Evolutionary conservation across 2,888 invertebrate species (phyloP).

Genomic region (Artemia sinica): DNA sequence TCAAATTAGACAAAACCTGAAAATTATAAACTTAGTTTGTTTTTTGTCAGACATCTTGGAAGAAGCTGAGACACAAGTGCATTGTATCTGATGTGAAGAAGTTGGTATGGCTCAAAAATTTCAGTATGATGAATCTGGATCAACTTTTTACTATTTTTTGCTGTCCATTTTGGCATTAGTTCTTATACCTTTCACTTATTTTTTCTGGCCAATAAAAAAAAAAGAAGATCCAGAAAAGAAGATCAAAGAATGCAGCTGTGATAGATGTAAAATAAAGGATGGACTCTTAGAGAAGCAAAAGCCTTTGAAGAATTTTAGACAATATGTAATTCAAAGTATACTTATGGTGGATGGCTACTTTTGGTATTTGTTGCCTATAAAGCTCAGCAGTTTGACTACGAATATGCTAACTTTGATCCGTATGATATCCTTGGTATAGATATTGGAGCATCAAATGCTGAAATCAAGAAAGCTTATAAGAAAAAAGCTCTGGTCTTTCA

Average conservation of each 20-base stretch:
- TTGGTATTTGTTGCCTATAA: conserved; percentile 67
- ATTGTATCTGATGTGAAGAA: too few species aligned
- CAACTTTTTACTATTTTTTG: too few species aligned
- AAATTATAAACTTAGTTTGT: too few species aligned
- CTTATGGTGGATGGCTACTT: conserved; percentile 62
- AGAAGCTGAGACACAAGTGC: too few species aligned
- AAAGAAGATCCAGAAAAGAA: conserved; percentile 62
- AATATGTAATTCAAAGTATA: conserved; percentile 50
- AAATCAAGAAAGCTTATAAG: conserved; percentile 89
- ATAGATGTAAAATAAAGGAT: conserved; percentile 68
- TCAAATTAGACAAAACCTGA: too few species aligned
- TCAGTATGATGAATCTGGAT: too few species aligned
- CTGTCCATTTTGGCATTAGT: too few species aligned
- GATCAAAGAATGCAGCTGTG: conserved; percentile 69
- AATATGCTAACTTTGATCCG: conserved; percentile 97
- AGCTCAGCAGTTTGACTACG: conserved; percentile 90
- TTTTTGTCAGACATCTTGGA: too few species aligned
- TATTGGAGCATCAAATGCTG: conserved; percentile 60
- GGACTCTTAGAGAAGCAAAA: conserved; percentile 61
- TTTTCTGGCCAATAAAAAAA: too few species aligned
- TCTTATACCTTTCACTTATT: too few species aligned
- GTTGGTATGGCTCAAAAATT: too few species aligned
- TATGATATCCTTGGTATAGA: conserved; percentile 85
- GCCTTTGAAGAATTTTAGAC: conserved; percentile 69
- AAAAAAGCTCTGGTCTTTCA: conserved; percentile 81